Conservation (phyloP, 2,797 vertebrate genomes). For the Danio jaintianensis region DNA sequence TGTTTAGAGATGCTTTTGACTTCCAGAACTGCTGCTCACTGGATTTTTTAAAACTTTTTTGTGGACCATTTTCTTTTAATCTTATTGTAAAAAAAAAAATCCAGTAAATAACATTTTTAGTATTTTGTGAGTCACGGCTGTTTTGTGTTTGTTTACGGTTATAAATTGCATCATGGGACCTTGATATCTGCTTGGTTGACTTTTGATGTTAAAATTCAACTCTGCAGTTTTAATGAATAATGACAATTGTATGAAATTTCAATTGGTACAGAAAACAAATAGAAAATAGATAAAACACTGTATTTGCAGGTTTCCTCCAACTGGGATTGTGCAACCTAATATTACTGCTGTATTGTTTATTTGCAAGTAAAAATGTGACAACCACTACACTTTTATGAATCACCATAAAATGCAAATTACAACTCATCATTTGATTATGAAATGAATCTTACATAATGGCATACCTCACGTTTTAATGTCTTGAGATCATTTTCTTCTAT, state of each 20-base stretch:
- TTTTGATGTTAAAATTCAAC: no score
- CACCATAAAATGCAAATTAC: conserved; percentile 9
- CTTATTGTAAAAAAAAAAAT: no score
- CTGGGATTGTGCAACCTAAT: background rate
- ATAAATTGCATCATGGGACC: no score
- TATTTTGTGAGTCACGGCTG: no score
- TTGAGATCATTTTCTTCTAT: background rate
- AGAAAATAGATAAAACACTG: background rate
- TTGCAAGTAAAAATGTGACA: background rate
- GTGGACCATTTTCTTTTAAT: no score
- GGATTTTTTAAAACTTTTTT: no score
- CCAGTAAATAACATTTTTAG: no score
- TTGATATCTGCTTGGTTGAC: no score
- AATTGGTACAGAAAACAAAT: background rate
- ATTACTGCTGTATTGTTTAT: conserved; percentile 5
- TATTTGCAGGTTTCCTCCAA: background rate
- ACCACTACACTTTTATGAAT: background rate
- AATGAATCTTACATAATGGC: conserved; percentile 11
- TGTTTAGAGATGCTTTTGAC: no score
- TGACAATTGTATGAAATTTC: background rate
- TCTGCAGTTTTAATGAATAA: no score
- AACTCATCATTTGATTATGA: conserved; percentile 26
- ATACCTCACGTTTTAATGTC: background rate
- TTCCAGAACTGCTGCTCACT: no score
- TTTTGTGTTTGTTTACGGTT: no score